These are phyloP conservation scores for Epiblema foenella DNA, from an alignment of 2,888 invertebrate genomes.

Conservation along the genomic window DNA sequence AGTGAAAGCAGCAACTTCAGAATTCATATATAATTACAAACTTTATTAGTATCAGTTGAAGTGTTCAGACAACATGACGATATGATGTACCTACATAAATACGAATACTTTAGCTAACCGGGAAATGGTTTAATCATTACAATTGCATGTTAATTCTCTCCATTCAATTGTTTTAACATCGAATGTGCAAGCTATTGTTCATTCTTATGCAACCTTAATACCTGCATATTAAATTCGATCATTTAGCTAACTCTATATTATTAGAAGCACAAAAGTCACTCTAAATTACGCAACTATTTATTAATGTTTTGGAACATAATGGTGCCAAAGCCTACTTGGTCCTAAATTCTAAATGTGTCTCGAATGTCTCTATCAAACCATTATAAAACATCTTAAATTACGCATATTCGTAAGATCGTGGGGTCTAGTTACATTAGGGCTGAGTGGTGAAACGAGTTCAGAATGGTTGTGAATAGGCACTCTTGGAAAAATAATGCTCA, in stretches of 20 bases:
- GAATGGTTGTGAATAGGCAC: background rate
- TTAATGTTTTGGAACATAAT: constrained; percentile 32
- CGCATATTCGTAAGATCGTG: background rate
- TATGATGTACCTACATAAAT: no score
- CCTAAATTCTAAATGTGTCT: background rate
- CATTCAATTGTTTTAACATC: constrained; percentile 29
- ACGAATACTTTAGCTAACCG: background rate
- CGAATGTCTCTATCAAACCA: background rate
- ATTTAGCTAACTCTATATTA: constrained; percentile 35
- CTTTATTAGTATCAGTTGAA: no score
- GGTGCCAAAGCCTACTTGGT: constrained; percentile 2
- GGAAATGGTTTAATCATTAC: background rate
- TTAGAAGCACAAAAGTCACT: constrained; percentile 35
- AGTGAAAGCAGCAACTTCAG: no score
- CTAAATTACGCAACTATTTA: constrained; percentile 37
- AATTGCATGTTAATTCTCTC: constrained; percentile 8
- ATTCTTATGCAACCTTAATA: constrained; percentile 24
- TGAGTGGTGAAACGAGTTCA: background rate
- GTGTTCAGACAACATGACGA: no score
- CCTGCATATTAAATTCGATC: constrained; percentile 23
- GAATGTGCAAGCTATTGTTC: constrained; percentile 31
- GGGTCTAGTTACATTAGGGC: background rate
- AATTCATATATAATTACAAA: no score
- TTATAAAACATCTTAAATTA: background rate
- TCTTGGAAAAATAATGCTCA: constrained; percentile 19